Evolutionary conservation across 2,113 vertebrate species (phyloP).

Genomic region (Pterocles orientalis): DNA sequence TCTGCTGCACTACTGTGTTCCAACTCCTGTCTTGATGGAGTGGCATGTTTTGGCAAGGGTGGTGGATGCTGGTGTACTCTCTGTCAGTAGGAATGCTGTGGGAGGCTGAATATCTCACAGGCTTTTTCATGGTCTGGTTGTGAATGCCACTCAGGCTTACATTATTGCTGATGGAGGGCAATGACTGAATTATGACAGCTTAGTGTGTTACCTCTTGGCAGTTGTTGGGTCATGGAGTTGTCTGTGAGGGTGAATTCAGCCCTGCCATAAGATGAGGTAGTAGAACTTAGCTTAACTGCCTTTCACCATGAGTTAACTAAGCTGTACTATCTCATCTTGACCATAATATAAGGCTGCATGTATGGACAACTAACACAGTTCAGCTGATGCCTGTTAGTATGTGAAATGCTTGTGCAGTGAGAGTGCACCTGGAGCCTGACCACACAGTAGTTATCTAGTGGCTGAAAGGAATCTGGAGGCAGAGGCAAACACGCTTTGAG

Average conservation of each 20-base stretch:
- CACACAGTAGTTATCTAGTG: not conserved
- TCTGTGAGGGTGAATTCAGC: not conserved
- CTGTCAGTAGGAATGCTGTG: not conserved
- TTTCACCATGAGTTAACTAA: not conserved
- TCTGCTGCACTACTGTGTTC: not conserved
- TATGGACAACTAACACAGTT: not conserved
- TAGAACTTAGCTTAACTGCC: not conserved
- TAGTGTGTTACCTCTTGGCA: not conserved
- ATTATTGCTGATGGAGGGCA: not conserved
- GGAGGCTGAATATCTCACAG: not conserved
- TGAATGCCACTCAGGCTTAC: not conserved
- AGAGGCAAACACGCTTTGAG: not conserved
- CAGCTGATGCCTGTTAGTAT: not conserved
- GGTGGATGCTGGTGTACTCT: not conserved
- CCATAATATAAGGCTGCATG: not conserved
- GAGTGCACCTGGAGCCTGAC: not conserved
- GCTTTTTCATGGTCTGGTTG: not conserved
- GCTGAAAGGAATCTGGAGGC: not conserved
- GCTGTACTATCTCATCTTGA: not conserved
- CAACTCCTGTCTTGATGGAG: not conserved
- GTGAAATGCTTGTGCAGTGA: not conserved
- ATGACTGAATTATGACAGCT: not conserved
- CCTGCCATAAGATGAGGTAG: not conserved
- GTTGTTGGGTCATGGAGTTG: rapidly evolving
- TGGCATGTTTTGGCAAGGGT: not conserved